Evolutionary conservation across 2,888 invertebrate genomes (phyloP), one percentile per base, ranked within the genome.

Genomic region (Hirtodrosophila alboralis): DNA sequence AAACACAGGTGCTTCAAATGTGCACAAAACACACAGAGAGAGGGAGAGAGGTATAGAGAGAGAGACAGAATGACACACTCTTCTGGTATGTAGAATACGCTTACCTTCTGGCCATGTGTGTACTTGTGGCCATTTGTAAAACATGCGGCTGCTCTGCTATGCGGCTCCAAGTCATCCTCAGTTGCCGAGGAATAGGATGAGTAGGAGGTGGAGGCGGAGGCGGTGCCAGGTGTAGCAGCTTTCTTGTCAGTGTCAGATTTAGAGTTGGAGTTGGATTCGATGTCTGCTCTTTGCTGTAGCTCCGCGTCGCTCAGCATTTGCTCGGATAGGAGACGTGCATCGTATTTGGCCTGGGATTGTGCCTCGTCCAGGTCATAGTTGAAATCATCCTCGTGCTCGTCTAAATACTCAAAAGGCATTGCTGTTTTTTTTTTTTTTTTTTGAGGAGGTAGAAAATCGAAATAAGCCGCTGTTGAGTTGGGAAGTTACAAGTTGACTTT

Each of bases 21-120:
- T 47, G 37, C 41, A 45, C 13, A 62, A 28, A 10, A 13, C 33
- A 30, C n/a, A n/a, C n/a, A n/a, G n/a, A n/a, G n/a, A n/a, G n/a
- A n/a, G n/a, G n/a, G n/a, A n/a, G n/a, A n/a, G n/a, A n/a, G n/a
- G n/a, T n/a, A n/a, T n/a, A n/a, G n/a, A n/a, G n/a, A n/a, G n/a
- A n/a, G n/a, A n/a, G n/a, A n/a, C 23, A 44, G 33, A 31, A 18
- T 41, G 16, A 23, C 9, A 43, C 28, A 41, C 16, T 31, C 12
- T 54, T 21, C 3, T 21, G 18, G 28, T 30, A 27, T 16, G 6
- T 37, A 30, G 5, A 13, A 10, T 28, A 18, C 31, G 53, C 77
- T 75, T 87, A 90, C 90, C 90, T 90, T 91, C 84, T 90, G 90
- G 62, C 90, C 90, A 63, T 90, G 90, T 67, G 90, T 89, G 61